A percentile compares a stretch with the other conserved stretches of the same genome.
These are phyloP conservation scores for Cossypha caffra DNA, from an alignment of 2,797 vertebrate species.

Conservation along the genomic window DNA sequence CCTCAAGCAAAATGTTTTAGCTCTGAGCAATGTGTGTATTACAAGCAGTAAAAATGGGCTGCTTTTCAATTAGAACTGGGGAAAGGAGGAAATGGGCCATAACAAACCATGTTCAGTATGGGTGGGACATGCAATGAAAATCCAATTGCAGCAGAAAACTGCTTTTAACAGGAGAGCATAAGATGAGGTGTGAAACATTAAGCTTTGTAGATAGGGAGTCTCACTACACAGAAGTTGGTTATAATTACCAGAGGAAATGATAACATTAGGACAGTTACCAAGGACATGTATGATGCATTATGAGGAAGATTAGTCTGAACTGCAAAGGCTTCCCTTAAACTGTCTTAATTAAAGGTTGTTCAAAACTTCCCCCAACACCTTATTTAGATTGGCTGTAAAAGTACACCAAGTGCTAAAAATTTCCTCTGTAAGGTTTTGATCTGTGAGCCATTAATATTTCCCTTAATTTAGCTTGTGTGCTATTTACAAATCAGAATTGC, in stretches of 20 bases:
- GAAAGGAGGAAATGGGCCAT: background rate
- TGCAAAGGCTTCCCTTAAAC: slow-evolving; percentile 10
- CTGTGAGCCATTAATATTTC: background rate
- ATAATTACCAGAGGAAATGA: background rate
- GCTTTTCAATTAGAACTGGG: slow-evolving; percentile 16
- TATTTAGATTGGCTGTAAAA: slow-evolving; percentile 8
- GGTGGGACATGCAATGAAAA: background rate
- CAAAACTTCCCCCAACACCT: slow-evolving; percentile 3
- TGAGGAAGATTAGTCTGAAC: background rate
- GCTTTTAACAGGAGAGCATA: background rate
- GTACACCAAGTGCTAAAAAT: background rate
- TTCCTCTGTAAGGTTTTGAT: background rate
- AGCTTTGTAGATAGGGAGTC: background rate
- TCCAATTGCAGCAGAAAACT: background rate
- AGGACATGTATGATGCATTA: background rate
- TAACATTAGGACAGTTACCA: background rate
- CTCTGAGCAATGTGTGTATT: background rate
- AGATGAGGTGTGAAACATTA: background rate
- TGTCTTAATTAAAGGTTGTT: slow-evolving; percentile 33
- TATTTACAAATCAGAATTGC: background rate
- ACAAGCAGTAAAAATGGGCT: background rate
- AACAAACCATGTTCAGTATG: background rate
- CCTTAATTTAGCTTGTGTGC: background rate
- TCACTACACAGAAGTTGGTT: background rate
- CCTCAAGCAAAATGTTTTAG: background rate